Conservation (phyloP, 2,888 invertebrate genomes). For the Bruchidius siliquastri region DNA sequence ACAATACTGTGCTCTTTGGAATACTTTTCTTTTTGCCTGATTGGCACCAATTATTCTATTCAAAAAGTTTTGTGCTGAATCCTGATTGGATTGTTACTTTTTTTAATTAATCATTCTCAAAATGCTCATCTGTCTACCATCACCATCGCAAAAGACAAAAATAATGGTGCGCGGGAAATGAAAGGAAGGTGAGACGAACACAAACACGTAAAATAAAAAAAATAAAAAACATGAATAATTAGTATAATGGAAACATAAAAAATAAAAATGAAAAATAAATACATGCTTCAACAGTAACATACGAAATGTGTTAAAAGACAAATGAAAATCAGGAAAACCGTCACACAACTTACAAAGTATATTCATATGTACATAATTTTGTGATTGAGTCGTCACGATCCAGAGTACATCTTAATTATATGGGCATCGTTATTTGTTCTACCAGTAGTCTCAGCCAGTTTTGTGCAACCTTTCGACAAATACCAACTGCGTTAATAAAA, state of each 20-base stretch:
- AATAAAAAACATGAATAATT: conserved; percentile 14
- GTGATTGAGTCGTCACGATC: neutral
- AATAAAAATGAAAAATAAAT: conserved; percentile 14
- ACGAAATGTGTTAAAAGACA: conserved; percentile 4
- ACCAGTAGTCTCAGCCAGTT: neutral
- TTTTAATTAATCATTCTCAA: no score
- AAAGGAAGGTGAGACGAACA: conserved; percentile 24
- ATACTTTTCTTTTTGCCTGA: no score
- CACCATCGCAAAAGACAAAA: conserved; percentile 1
- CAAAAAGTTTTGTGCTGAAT: no score
- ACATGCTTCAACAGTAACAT: neutral
- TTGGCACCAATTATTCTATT: no score
- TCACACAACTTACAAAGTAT: neutral
- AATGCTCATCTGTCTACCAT: no score
- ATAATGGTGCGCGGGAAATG: neutral
- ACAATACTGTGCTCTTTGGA: no score
- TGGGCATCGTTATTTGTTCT: neutral
- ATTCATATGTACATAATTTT: neutral
- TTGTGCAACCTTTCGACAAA: neutral
- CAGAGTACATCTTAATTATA: neutral
- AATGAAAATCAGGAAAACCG: neutral
- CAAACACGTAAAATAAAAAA: conserved; percentile 33
- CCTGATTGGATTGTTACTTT: no score
- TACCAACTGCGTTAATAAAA: neutral
- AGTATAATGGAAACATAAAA: conserved; percentile 16